These are phyloP conservation scores for Rhadina sibilatrix DNA, from an alignment of 2,113 vertebrate species.

Conservation along the genomic window DNA sequence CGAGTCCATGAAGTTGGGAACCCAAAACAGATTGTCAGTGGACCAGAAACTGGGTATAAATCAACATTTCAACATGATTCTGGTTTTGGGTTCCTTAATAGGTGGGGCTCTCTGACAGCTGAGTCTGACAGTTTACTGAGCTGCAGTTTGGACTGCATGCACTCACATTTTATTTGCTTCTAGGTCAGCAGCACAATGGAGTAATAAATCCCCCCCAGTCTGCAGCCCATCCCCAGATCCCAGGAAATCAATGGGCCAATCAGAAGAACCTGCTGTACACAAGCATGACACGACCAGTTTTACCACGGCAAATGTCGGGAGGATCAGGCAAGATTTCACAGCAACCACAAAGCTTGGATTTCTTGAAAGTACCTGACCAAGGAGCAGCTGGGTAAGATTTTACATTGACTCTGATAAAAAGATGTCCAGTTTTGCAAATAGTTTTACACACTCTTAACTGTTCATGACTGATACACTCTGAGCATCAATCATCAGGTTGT, in stretches of 20 bases:
- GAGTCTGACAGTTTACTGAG: background rate
- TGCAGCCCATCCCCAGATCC: constrained; percentile 68
- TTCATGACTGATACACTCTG: background rate
- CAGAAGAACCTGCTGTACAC: constrained; percentile 74
- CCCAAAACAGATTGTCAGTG: fast-evolving
- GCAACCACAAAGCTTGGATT: constrained; percentile 86
- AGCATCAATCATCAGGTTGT: background rate
- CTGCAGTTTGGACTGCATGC: background rate
- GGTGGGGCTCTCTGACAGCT: background rate
- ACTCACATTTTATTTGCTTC: background rate
- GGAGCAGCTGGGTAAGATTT: constrained; percentile 94
- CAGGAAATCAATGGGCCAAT: constrained; percentile 64
- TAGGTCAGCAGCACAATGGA: constrained; percentile 90
- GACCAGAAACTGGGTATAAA: background rate
- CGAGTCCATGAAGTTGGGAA: background rate
- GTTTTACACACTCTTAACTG: background rate
- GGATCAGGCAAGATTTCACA: constrained; percentile 73
- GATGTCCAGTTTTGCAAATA: background rate
- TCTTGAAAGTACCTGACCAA: constrained; percentile 92
- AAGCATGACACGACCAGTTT: constrained; percentile 72
- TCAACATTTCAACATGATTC: background rate
- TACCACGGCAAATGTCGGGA: constrained; percentile 78
- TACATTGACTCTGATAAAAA: background rate
- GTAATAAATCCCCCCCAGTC: constrained; percentile 71
- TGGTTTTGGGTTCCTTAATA: background rate